Evolutionary conservation across 2,888 invertebrate species (phyloP), one percentile per base, ranked within the genome.

Genomic region (Diachrysia chrysitis): DNA sequence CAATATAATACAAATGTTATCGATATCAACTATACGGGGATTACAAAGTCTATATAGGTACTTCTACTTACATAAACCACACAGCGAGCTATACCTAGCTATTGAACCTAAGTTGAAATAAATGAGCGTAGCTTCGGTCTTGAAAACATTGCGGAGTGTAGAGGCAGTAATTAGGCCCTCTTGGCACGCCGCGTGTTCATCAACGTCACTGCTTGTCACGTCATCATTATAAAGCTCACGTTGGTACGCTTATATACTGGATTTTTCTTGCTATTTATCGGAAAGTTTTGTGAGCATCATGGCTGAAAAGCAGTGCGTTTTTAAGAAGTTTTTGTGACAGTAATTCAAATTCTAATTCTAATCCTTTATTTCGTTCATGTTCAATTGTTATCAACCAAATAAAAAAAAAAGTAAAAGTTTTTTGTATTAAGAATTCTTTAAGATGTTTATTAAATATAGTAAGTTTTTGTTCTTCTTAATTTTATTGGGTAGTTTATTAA

Each of bases 121-220:
- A 79, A 79, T 75, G 66, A 75, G 68, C 63, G 69, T 68, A 55
- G 71, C 62, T 4, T 67, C 74, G 64, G 63, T 74, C 75, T 69
- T 72, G 77, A 74, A 82, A 80, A 82, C 75, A 77, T 80, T 73
- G 69, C 58, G 63, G 68, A 85, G 82, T 76, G 78, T 79, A 75
- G 81, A 81, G 85, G 78, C 78, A 83, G 89, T 90, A 91, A 92
- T 93, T 91, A 92, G 86, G 82, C 85, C 62, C 84, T 79, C 83
- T 79, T 79, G 78, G 82, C 81, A 82, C 71, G 78, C 79, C 68
- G 69, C 82, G 71, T 88, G 85, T 87, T 90, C 89, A 88, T 91
- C 89, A 90, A 84, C 82, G 84, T 79, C 78, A 65, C 61, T 55
- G 35, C 53, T 54, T 78, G 82, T 70, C 78, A 72, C 79, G 78